These are phyloP conservation scores for Siderastrea siderea DNA, from an alignment of 92 coral and sea anemone genomes.

Conservation along the genomic window DNA sequence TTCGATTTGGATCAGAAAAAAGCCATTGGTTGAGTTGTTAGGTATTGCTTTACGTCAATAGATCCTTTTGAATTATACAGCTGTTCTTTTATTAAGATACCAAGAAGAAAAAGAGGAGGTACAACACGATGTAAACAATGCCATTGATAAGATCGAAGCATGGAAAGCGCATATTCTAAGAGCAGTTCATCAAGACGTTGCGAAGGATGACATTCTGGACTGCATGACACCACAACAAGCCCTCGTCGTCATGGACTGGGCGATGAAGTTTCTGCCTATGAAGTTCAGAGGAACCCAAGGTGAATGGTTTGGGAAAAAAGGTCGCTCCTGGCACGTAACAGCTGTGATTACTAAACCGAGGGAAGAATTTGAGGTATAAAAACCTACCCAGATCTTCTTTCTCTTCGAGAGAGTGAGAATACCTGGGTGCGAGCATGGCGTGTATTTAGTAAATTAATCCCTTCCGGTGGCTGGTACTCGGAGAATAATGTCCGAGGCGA, in stretches of 20 bases:
- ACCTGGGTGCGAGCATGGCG: background rate
- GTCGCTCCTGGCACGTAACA: conserved; percentile 56
- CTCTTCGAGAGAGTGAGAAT: background rate
- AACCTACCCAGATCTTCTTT: no score
- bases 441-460: no score
- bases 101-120: conserved; percentile 14
- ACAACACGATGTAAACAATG: conserved; percentile 12
- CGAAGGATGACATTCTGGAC: conserved; percentile 29
- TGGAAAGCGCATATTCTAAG: conserved; percentile 38
- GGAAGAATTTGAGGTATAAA: conserved; percentile 30
- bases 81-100: background rate
- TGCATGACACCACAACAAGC: conserved; percentile 4
- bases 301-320: conserved; percentile 54
- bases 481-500: no score
- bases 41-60: background rate
- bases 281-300: conserved; percentile 47
- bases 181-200: conserved; percentile 44
- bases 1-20: no score
- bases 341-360: conserved; percentile 41
- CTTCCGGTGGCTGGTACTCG: no score
- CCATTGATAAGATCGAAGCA: conserved; percentile 22
- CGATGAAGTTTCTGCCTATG: background rate
- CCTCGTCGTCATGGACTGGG: background rate
- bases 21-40: no score
- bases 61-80: background rate